Percentiles rank a stretch among this genome's conserved stretches.
Conservation (phyloP, 2,113 vertebrate genomes). For the Scomber scombrus region DNA sequence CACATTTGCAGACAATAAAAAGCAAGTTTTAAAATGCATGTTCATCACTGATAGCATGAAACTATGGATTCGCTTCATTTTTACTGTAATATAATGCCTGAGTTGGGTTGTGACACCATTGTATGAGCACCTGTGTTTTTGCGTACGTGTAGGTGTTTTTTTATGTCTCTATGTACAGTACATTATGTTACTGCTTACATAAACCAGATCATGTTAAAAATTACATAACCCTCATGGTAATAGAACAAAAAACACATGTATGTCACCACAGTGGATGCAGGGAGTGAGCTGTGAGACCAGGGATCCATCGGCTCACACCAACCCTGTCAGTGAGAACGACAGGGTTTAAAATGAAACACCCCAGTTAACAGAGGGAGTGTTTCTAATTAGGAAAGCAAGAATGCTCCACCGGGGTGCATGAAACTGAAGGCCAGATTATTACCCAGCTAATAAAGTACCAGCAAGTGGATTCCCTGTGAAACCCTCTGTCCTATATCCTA, state of each 20-base stretch:
- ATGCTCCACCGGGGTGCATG: constrained; percentile 24
- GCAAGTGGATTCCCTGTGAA: constrained; percentile 15
- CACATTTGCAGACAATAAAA: neutral
- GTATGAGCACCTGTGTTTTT: constrained; percentile 3
- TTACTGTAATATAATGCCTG: constrained; percentile 1
- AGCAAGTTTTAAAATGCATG: neutral
- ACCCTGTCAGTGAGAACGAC: constrained; percentile 21
- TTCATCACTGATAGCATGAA: neutral
- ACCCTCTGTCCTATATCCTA: neutral
- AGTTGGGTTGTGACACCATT: neutral
- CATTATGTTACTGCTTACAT: constrained; percentile 29
- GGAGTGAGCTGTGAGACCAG: constrained; percentile 41
- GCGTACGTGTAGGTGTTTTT: neutral
- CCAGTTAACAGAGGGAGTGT: constrained; percentile 57
- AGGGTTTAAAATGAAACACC: constrained; percentile 76
- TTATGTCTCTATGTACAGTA: neutral
- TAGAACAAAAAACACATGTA: constrained; percentile 19
- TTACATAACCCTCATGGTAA: constrained; percentile 28
- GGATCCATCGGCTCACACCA: constrained; percentile 55
- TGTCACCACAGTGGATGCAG: constrained; percentile 15
- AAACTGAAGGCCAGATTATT: constrained; percentile 34
- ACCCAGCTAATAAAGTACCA: constrained; percentile 42
- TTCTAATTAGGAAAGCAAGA: constrained; percentile 64
- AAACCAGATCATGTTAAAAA: constrained; percentile 14
- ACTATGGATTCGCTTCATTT: neutral